A percentile compares a stretch with the other conserved stretches of the same genome.
Conservation (phyloP, 2,797 vertebrate genomes). For the Cygnus olor region DNA sequence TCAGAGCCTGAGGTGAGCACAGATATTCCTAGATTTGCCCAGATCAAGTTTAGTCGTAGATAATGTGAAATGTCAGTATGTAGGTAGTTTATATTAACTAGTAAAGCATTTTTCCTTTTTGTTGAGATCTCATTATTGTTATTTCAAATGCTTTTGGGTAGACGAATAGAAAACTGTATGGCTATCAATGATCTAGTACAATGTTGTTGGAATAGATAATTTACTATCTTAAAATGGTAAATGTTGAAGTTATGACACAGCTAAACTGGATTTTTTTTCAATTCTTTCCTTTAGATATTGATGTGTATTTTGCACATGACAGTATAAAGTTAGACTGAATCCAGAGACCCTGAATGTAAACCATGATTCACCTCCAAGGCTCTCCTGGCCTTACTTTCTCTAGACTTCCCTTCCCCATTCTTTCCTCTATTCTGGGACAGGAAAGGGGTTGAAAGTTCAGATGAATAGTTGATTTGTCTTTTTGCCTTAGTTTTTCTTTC, state of each 20-base stretch:
- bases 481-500: background rate
- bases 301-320: background rate
- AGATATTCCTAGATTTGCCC: background rate
- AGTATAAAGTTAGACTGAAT: background rate
- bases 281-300: background rate
- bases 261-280: background rate
- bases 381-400: background rate
- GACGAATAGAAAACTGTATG: background rate
- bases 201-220: background rate
- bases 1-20: background rate
- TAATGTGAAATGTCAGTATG: background rate
- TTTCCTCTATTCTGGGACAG: background rate
- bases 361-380: background rate
- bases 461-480: background rate
- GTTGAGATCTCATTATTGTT: background rate
- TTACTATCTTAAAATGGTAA: background rate
- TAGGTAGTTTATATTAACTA: background rate
- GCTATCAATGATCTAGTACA: background rate
- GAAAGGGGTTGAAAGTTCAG: background rate
- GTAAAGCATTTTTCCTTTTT: background rate
- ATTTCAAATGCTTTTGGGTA: background rate
- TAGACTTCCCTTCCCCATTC: background rate
- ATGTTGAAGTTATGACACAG: background rate
- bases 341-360: background rate
- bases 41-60: background rate